Percentiles rank a stretch among this genome's conserved stretches.
phyloP scores from a whole-genome alignment of 2,113 vertebrate species.

The Vimba vimba region DNA sequence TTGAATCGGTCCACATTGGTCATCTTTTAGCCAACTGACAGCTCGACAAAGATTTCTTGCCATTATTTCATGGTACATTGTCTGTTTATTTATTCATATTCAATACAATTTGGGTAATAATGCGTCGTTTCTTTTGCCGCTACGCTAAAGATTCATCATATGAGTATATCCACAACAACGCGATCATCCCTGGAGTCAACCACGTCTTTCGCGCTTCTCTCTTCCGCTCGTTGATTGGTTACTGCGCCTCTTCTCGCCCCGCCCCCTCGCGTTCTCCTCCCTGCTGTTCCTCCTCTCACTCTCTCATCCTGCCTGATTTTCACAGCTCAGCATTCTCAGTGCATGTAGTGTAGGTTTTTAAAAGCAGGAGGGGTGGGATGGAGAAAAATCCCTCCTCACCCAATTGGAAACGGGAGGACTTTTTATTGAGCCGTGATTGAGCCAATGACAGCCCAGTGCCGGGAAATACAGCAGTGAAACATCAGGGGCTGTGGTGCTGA shows the following conservation, averaged over 20 bases:
- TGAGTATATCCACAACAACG: neutral
- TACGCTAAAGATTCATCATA: neutral
- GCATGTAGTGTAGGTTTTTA: conserved; percentile 45
- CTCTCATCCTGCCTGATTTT: conserved; percentile 54
- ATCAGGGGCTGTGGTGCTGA: conserved; percentile 64
- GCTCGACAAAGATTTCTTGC: neutral
- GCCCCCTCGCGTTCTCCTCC: neutral
- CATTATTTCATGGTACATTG: neutral
- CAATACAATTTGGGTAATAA: neutral
- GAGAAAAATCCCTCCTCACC: conserved; percentile 55
- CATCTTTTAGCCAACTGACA: no score
- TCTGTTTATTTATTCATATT: neutral
- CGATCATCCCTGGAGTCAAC: neutral
- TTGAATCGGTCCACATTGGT: neutral
- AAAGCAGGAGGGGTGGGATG: conserved; percentile 61
- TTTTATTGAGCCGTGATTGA: conserved; percentile 68
- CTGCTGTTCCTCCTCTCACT: conserved; percentile 8
- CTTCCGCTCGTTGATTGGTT: neutral
- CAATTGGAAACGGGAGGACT: conserved; percentile 64
- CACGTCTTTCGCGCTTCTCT: neutral
- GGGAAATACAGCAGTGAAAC: conserved; percentile 78
- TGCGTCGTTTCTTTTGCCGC: neutral
- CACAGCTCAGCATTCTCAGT: conserved; percentile 72
- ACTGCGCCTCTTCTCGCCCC: conserved; percentile 7
- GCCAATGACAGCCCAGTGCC: conserved; percentile 74